Base-by-base conservation (phyloP, 2,888 invertebrate genomes). In the Mesorhabditis sp. region DNA sequence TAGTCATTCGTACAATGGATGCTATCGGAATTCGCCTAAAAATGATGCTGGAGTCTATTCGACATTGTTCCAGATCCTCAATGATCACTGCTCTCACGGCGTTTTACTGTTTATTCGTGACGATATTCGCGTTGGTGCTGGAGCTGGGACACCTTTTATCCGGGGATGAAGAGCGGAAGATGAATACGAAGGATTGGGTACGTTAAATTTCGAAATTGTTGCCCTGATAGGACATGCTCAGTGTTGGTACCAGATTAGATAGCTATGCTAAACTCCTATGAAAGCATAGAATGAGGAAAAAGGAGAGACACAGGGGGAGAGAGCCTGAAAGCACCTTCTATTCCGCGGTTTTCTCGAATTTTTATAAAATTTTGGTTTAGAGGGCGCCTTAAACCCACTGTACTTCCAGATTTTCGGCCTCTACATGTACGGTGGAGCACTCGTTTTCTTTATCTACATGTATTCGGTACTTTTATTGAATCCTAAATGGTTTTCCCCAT, bases 61-160 rank as follows among this genome's bases (percentile, higher is more conserved):
- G 28, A n/a, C 7, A 50, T 50, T n/a, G n/a, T 75, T 76, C 45
- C 68, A 82, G 82, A 63, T 75, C 76, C 42, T 80, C 82, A 0
- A 72, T 83, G 50, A 71, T 82, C 61, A 77, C 78, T 5, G 82
- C 83, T 4, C 68, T 80, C 65, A 79, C 80, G 4, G 78, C 74
- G 45, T 82, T 82, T 67, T 80, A 80, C 65, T 77, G 77, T 15
- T 72, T 80, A 0, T 76, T 78, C 65, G 62, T 82, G 10, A 80
- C 79, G n/a, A 80, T 82, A 6, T 83, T 83, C 66, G 80, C 83
- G 41, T 66, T 83, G 64, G 83, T 83, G 42, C 70, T 83, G 42
- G 83, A 83, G 61, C 66, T 83, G n/a, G 77, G 82, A 4, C 83
- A 82, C 66, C 71, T 82, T 5, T 68, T 83, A 42, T 77, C 81